Evolutionary conservation across 2,113 vertebrate species (phyloP), one percentile per base, ranked within the genome.

Genomic region (Pan paniscus): DNA sequence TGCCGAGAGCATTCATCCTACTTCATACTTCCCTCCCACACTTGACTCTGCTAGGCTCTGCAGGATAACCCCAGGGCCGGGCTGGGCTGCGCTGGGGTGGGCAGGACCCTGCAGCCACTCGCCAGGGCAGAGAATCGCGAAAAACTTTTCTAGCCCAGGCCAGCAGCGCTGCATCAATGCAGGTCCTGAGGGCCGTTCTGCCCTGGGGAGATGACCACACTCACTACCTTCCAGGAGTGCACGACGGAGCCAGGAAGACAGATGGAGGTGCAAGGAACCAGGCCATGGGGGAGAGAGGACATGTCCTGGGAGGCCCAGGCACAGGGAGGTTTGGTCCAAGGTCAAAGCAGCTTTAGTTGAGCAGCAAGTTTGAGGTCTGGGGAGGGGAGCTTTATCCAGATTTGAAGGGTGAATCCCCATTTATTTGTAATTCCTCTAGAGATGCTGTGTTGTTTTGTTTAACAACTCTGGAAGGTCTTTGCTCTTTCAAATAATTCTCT

Each of bases 111-210:
- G 7, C 27, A 52, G 48, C 30, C 40, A 52, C 61, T 70, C 10
- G 4, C 16, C 92, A 55, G 20, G 50, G 10, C 67, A n/a, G 27
- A 82, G 73, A 73, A 87, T 4, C 1, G 3, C 17, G 5, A 50
- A 22, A 27, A 2, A 9, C 14, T 16, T 7, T 3, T 5, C 9
- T 4, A 10, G n/a, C 38, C 14, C 18, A 22, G 68, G 55, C 55
- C 32, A 18, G 57, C 38, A 12, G 7, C 3, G 0, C 25, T 32
- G 8, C 4, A 0, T 13, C 2, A 35, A 13, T 0, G 30, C 59
- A 3, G 64, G 79, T 17, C 72, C 73, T 23, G 20, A 59, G 73
- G 48, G 48, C 94, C 48, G 3, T 9, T n/a, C 50, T 25, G 18
- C 10, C 35, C 12, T 4, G 23, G 4, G 48, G 32, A 64, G 40